These are phyloP conservation scores for Ictalurus furcatus DNA, from an alignment of 2,113 vertebrate genomes.

Conservation along the genomic window DNA sequence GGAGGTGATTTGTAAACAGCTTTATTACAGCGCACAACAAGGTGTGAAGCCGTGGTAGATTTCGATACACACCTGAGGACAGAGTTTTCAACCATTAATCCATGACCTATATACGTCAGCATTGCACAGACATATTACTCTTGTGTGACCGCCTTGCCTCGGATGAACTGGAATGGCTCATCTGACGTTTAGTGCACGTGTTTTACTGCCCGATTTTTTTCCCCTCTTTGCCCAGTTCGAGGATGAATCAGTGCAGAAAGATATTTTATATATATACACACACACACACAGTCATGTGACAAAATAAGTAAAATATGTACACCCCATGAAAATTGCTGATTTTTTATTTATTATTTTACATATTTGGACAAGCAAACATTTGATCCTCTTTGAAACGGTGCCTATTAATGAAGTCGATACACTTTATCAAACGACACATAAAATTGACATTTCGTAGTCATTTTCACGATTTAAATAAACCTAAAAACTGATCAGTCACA, in stretches of 20 bases:
- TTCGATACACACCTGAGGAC: constrained; percentile 15
- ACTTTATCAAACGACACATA: too few species aligned
- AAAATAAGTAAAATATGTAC: too few species aligned
- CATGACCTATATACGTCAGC: constrained; percentile 13
- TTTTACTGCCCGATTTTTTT: background rate
- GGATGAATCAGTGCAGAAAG: background rate
- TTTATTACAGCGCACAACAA: constrained; percentile 36
- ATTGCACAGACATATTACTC: background rate
- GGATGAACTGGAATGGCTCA: background rate
- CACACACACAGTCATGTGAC: too few species aligned
- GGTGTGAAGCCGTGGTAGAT: constrained; percentile 24
- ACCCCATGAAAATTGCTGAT: too few species aligned
- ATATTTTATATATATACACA: too few species aligned
- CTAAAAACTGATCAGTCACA: too few species aligned
- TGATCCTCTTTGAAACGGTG: too few species aligned
- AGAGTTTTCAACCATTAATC: background rate
- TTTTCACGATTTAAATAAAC: too few species aligned
- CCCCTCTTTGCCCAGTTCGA: background rate
- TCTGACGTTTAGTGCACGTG: background rate
- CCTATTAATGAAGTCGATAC: too few species aligned
- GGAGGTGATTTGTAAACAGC: constrained; percentile 47
- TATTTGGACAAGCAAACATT: too few species aligned
- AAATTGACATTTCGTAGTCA: too few species aligned
- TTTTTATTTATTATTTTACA: too few species aligned
- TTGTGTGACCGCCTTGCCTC: background rate